Base-by-base conservation (phyloP, 2,113 vertebrate species). In the Ibidorhyncha struthersii region DNA sequence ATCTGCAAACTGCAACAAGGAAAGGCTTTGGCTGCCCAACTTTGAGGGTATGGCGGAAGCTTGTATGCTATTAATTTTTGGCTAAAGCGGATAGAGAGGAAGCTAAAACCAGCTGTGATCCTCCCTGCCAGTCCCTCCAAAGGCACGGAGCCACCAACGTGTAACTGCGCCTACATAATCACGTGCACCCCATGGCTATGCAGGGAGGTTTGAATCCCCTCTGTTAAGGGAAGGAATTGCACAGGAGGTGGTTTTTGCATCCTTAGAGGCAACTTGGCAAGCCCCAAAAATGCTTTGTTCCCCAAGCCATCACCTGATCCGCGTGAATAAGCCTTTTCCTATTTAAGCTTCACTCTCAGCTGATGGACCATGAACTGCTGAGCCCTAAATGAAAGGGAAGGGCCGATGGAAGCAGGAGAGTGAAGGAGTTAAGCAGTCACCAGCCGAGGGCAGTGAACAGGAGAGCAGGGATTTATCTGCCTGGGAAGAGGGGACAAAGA, bases 281-380 rank as follows among this genome's bases (percentile, higher is more conserved):
- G 62, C 4, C 36, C 88, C 55, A 45, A 29, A 93, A 93, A 45
- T 21, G 55, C 76, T 94, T 93, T 95, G 92, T 89, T 94, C 79
- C 6, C 7, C 40, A 19, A 59, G 71, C 45, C 74, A 92, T 59
- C 92, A 94, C 86, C 94, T 93, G 82, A 94, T 95, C 50, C 9
- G 5, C 14, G 7, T 93, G 92, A 96, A 95, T 95, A 30, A 82
- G 72, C 41, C 74, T 78, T 95, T 86, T 90, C 76, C 95, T 63
- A 18, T 27, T 71, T 56, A 83, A 86, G 80, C 36, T 93, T 50
- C 32, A 6, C 45, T 85, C 77, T 92, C 81, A 79, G 84, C 89
- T 93, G 63, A 34, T 82, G 89, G 81, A 93, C 69, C 93, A 85
- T 93, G 93, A 95, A 84, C 83, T n/a, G 50, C 80, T 59, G 67